Conservation (phyloP, 2,113 vertebrate species). For the Mystacornis crossleyi region DNA sequence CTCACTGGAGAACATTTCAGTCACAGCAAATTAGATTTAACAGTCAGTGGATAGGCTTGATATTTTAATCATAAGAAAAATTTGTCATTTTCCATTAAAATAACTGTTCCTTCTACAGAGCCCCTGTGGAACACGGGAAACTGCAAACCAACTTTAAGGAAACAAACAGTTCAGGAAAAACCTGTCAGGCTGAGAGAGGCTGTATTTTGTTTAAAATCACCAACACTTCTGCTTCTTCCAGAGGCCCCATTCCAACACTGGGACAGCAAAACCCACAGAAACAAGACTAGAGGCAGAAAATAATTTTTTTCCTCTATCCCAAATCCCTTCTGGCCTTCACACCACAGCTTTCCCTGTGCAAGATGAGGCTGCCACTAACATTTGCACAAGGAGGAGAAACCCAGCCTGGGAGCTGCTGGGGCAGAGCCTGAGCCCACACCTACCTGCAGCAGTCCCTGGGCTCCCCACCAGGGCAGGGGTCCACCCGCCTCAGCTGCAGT, state of each 20-base stretch:
- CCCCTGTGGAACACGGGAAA: not conserved
- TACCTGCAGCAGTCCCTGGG: not conserved
- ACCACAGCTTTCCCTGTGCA: not conserved
- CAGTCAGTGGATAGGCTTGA: conserved; percentile 66
- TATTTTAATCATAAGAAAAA: conserved; percentile 66
- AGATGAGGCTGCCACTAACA: not conserved
- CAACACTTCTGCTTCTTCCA: not conserved
- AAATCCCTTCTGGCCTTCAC: not conserved
- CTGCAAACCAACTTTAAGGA: not conserved
- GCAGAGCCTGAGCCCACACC: not conserved
- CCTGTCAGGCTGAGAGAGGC: not conserved
- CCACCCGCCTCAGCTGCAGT: not conserved
- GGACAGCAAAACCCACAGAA: not conserved
- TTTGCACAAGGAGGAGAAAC: not conserved
- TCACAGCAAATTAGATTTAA: conserved; percentile 72
- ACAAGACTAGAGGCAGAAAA: not conserved
- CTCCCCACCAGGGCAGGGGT: not conserved
- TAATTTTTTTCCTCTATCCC: not conserved
- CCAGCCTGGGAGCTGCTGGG: not conserved
- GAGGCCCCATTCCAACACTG: not conserved
- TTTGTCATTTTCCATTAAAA: conserved; percentile 56
- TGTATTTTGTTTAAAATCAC: not conserved
- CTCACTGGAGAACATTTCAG: conserved; percentile 68
- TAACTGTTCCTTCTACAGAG: not conserved
- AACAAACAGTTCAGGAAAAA: not conserved